phyloP scores from a whole-genome alignment of 2,888 invertebrate genomes.

The Euzetes globulus region DNA sequence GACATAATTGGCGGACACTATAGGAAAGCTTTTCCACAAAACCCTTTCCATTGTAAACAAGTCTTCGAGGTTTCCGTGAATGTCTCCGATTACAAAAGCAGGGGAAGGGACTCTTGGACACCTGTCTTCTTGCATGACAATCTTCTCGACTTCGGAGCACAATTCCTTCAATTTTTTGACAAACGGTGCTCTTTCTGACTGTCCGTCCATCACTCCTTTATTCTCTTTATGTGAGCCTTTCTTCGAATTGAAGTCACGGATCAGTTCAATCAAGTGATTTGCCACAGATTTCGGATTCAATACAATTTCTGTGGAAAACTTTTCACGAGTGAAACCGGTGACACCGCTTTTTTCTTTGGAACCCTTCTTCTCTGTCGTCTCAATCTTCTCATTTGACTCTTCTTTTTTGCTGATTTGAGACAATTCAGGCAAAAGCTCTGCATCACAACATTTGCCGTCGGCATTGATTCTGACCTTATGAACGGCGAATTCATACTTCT shows the following conservation, averaged over 20 bases:
- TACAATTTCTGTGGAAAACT: conserved; percentile 19
- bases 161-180: conserved; percentile 41
- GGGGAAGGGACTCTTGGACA: conserved; percentile 54
- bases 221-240: conserved; percentile 13
- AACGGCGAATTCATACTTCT: conserved; percentile 48
- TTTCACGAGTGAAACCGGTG: background rate
- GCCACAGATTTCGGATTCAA: conserved; percentile 27
- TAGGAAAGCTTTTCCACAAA: conserved; percentile 62
- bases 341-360: background rate
- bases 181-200: background rate
- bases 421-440: background rate
- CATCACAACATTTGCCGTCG: conserved; percentile 47
- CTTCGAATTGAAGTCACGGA: background rate
- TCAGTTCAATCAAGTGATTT: conserved; percentile 1
- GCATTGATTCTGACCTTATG: conserved; percentile 55
- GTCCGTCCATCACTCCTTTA: conserved; percentile 12
- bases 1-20: conserved; percentile 58
- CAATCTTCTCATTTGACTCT: too few species aligned
- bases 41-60: conserved; percentile 61
- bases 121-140: conserved; percentile 53
- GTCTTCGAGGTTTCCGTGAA: conserved; percentile 66
- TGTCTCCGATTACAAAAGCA: conserved; percentile 59
- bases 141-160: conserved; percentile 50
- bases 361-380: too few species aligned
- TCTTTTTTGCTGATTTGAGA: background rate